A percentile compares a stretch with the other conserved stretches of the same genome.
Conservation (phyloP, 2,113 vertebrate species). For the Pseudopipra pipra region DNA sequence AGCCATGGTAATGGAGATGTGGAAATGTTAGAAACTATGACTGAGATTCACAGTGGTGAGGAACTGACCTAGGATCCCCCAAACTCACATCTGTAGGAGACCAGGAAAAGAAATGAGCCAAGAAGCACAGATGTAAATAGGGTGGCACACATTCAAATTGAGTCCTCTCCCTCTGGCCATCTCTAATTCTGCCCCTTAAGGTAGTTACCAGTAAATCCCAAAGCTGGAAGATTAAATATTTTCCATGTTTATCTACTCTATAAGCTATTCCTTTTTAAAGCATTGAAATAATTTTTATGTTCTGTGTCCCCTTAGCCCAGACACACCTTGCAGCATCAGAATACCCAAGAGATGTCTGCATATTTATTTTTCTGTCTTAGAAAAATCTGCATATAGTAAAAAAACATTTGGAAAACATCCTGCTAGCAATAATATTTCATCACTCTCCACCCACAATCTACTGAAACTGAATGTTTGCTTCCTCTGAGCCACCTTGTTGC, state of each 20-base stretch:
- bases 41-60: neutral
- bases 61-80: neutral
- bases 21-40: neutral
- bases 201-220: neutral
- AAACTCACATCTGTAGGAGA: neutral
- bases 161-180: neutral
- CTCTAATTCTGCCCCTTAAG: neutral
- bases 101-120: neutral
- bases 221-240: neutral
- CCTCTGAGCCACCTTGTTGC: neutral
- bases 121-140: neutral
- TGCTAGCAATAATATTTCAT: neutral
- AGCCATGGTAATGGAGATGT: neutral
- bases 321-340: neutral
- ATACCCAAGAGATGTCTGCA: neutral
- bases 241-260: neutral
- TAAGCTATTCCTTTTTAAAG: neutral
- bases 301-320: neutral
- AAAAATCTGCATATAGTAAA: neutral
- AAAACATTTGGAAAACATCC: neutral
- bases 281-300: neutral
- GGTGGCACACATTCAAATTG: neutral
- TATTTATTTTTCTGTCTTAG: neutral
- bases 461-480: slow-evolving; percentile 1
- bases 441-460: neutral